phyloP scores from a whole-genome alignment of 2,888 invertebrate genomes.

The Linhomoeus sp. region DNA sequence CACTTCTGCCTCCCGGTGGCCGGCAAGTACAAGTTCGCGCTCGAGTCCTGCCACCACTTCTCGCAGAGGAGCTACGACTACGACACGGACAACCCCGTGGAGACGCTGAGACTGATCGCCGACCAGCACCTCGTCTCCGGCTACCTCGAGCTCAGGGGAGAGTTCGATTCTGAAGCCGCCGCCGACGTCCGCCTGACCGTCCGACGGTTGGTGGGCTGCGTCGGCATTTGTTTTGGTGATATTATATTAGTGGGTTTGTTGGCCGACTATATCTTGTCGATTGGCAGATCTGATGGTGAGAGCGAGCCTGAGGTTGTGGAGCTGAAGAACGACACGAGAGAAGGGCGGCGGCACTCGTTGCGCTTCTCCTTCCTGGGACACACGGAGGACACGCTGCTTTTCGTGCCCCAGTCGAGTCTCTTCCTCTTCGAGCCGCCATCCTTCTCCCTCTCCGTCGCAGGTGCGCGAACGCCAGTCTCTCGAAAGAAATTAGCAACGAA shows the following conservation, averaged over 20 bases:
- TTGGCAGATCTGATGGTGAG: too few species aligned
- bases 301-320: background rate
- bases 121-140: constrained; percentile 27
- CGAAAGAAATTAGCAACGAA: constrained; percentile 5
- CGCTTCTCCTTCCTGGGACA: background rate
- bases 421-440: constrained; percentile 49
- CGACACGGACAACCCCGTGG: constrained; percentile 33
- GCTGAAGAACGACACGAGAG: background rate
- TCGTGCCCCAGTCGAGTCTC: constrained; percentile 48
- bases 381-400: constrained; percentile 38
- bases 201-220: too few species aligned
- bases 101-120: constrained; percentile 21
- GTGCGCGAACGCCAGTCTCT: constrained; percentile 23
- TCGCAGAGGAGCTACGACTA: constrained; percentile 35
- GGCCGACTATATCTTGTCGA: too few species aligned
- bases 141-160: constrained; percentile 24
- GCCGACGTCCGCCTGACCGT: constrained; percentile 12
- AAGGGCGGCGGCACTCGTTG: background rate
- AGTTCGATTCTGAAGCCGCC: constrained; percentile 23
- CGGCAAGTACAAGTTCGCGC: constrained; percentile 46
- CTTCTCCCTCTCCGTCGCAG: constrained; percentile 40
- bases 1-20: constrained; percentile 49
- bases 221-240: too few species aligned
- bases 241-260: too few species aligned
- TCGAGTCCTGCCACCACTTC: constrained; percentile 63